Conservation (phyloP, 1,140 invertebrate genomes). For the Drosophila orosa region DNA sequence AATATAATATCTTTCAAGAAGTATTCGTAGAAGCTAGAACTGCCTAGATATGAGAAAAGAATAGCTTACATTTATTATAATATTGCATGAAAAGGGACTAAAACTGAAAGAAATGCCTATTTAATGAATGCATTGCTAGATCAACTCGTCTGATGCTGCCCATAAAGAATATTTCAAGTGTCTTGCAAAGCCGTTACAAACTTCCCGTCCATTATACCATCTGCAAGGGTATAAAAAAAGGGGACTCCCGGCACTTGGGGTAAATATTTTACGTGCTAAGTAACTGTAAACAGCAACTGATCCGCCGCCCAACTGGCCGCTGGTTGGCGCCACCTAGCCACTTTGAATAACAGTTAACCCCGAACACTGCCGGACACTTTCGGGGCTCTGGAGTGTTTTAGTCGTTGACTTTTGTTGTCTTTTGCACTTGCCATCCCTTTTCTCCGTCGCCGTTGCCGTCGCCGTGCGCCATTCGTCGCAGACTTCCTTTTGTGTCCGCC, state of each 20-base stretch:
- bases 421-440: slow-evolving; percentile 32
- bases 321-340: slow-evolving; percentile 19
- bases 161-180: not conserved
- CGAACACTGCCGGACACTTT: slow-evolving; percentile 61
- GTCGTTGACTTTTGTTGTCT: slow-evolving; percentile 75
- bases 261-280: slow-evolving; percentile 70
- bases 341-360: slow-evolving; percentile 34
- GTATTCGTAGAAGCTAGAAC: not conserved
- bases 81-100: too few species aligned
- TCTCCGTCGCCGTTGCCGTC: not conserved
- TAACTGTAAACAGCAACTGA: slow-evolving; percentile 68
- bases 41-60: too few species aligned
- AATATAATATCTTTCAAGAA: too few species aligned
- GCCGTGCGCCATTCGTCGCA: slow-evolving; percentile 14
- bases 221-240: not conserved
- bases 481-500: slow-evolving; percentile 52
- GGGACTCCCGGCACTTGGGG: slow-evolving; percentile 11
- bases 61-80: too few species aligned
- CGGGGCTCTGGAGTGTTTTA: slow-evolving; percentile 70
- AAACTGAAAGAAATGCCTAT: too few species aligned
- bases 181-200: not conserved
- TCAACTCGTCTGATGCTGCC: not conserved
- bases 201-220: too few species aligned
- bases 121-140: not conserved
- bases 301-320: slow-evolving; percentile 23